Base-by-base conservation (phyloP, 1,140 invertebrate species). In the Drosophila hydei region DNA sequence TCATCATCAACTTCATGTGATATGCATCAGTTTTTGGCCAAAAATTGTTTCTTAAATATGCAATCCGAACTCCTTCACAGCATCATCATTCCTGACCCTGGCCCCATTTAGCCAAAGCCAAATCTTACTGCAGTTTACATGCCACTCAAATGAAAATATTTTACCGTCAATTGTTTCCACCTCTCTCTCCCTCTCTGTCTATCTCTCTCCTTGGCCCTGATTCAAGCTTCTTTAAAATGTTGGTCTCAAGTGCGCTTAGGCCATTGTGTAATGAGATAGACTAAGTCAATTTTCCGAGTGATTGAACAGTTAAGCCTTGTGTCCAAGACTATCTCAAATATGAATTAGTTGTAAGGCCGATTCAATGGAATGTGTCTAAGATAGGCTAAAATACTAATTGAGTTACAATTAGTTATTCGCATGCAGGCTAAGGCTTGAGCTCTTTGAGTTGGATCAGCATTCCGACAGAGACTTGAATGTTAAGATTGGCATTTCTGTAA, bases 1-100 rank as follows among this genome's bases (percentile, higher is more conserved):
- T 61, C 63, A 75, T 64, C 71, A 75, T 63, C 54, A 48, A 70
- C 72, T 65, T 75, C 72, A 85, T 79, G 80, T 85, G 73, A 80
- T 77, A 85, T 85, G 80, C 80, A 87, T 80, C 80, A 75, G 69
- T 69, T 83, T 76, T 18, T 42, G 38, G 55, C 50, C 61, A 21
- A 61, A 79, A 77, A 77, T 77, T 79, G 64, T 73, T 64, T 70
- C 56, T 51, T 73, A 79, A 77, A 77, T 79, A 79, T 79, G 74
- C 70, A 67, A 68, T 61, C 33, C 64, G 16, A 33, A 11, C 19
- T 27, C 21, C 4, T 18, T 30, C 16, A n/a, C n/a, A n/a, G n/a
- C n/a, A n/a, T n/a, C n/a, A n/a, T n/a, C n/a, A n/a, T n/a, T n/a
- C 25, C 14, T 40, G 63, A 23, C 55, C 54, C 40, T 51, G 21